These are phyloP conservation scores for Colletes collaris DNA, from an alignment of 2,888 invertebrate genomes.

Conservation along the genomic window DNA sequence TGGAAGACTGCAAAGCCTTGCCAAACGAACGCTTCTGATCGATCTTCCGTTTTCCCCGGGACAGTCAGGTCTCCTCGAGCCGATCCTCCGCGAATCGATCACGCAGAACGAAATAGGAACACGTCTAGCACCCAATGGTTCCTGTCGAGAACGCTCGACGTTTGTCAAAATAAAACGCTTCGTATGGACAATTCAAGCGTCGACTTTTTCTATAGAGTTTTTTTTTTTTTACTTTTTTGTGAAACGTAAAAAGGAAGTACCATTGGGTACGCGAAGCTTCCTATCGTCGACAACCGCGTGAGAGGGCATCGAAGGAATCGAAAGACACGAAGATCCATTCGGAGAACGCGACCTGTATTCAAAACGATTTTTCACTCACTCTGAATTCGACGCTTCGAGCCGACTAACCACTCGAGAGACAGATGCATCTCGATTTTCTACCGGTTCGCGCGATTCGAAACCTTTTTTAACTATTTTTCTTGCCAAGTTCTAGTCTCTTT, in stretches of 20 bases:
- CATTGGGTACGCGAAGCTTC: constrained; percentile 61
- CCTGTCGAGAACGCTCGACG: neutral
- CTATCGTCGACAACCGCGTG: constrained; percentile 56
- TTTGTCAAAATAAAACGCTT: too few relatives aligned
- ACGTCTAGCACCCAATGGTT: constrained; percentile 55
- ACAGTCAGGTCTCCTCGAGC: constrained; percentile 18
- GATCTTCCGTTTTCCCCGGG: too few relatives aligned
- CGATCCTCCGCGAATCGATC: constrained; percentile 60
- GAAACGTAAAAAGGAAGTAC: constrained; percentile 20
- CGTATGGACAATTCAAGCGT: too few relatives aligned
- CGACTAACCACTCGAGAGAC: constrained; percentile 1
- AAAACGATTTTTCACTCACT: constrained; percentile 30
- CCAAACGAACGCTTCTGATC: too few relatives aligned
- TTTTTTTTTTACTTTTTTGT: neutral
- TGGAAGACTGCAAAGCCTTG: too few relatives aligned
- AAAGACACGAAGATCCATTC: constrained; percentile 57
- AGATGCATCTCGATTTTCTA: too few relatives aligned
- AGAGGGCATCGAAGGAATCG: constrained; percentile 52
- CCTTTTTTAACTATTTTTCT: too few relatives aligned
- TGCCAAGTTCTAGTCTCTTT: too few relatives aligned
- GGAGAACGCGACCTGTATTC: constrained; percentile 43
- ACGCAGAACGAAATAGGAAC: constrained; percentile 56
- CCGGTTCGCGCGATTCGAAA: too few relatives aligned
- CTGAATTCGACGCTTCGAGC: constrained; percentile 46
- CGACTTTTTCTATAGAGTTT: too few relatives aligned